Base-by-base conservation (phyloP, 2,888 invertebrate species). In the Phyllotreta cruciferae region DNA sequence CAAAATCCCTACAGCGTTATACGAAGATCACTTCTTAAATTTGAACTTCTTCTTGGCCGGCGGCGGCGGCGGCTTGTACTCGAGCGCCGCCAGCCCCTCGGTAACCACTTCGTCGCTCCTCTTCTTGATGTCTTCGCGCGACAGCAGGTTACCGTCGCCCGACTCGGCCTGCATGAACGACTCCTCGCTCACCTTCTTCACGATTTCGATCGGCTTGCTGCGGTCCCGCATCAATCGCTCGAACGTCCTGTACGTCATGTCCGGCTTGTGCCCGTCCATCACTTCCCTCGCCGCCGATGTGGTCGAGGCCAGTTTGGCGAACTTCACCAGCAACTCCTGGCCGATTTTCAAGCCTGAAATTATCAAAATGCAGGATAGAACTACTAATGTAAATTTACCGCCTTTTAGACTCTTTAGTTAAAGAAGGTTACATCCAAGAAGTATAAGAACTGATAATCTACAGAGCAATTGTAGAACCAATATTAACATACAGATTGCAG, bases 91-190 rank as follows among this genome's bases (percentile, higher is more conserved):
- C 5, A 66, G 63, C 64, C 76, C 75, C 7, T 67, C 63, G 9
- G 68, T 70, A 7, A 77, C 76, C 56, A 78, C 73, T 66, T 77
- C 75, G 11, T 66, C 71, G 61, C 78, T 77, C 63, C 72, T 70
- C 42, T 71, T 74, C 60, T 78, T 78, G 35, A 78, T 75, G 44
- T 78, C 78, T 10, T 74, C 76, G 10, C 74, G 66, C 5, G 74
- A 73, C 6, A 75, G 66, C 6, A 77, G 64, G 13, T 71, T 67
- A 0, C 73, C 49, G 64, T 76, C 76, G 24, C 67, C 47, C 44
- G 71, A 71, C 24, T 75, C 63, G 6, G 74, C 70, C 56, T 75
- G 73, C 4, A 76, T 68, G 6, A 78, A 53, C 9, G 76, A 76
- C 67, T 75, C 74, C 60, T 75, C 73, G 36, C 73, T 74, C 7